Evolutionary conservation across 2,797 vertebrate genomes (phyloP), one percentile per base, ranked within the genome.

Genomic region (Microctenopoma steveboyesi): DNA sequence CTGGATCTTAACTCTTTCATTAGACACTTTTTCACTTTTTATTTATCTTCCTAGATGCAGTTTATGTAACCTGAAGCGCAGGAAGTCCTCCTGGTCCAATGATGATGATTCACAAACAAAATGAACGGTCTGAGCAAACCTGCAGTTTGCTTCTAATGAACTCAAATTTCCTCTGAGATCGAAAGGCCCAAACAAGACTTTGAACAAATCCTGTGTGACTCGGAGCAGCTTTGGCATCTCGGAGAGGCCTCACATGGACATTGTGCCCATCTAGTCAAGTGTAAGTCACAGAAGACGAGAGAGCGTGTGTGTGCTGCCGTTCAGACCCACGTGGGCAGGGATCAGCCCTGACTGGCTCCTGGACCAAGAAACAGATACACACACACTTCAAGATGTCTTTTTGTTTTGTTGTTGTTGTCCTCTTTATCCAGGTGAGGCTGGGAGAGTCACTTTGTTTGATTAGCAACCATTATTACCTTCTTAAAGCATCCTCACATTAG

Each of bases 21-120:
- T 1, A 45, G 8, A 46, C 16, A n/a, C 5, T 45, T 16, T 43
- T 64, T 39, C 50, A 0, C 39, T n/a, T 12, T 52, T 59, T 25
- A 53, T 52, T 66, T 16, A 10, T 78, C 7, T 78, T 72, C 79
- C 22, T 92, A 98, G 96, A 98, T 98, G 94, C 97, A 98, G 90
- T 98, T 98, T 88, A 98, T 98, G 97, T 98, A 95, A 95, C 88
- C 77, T 60, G 73, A 89, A 83, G 28, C 16, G 30, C 90, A 82
- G 25, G 59, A 88, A 80, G 89, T 88, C 79, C 86, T 90, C 84
- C 55, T 13, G 83, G 78, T 93, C 30, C 14, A 13, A 42, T 14
- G 40, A 42, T 42, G 91, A 95, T 63, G 86, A 92, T 72, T 86
- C 87, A 88, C 55, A 12, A 33, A 64, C 54, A 67, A 76, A 69